phyloP scores from a whole-genome alignment of 2,888 invertebrate species.

The Sabatieria punctata region DNA sequence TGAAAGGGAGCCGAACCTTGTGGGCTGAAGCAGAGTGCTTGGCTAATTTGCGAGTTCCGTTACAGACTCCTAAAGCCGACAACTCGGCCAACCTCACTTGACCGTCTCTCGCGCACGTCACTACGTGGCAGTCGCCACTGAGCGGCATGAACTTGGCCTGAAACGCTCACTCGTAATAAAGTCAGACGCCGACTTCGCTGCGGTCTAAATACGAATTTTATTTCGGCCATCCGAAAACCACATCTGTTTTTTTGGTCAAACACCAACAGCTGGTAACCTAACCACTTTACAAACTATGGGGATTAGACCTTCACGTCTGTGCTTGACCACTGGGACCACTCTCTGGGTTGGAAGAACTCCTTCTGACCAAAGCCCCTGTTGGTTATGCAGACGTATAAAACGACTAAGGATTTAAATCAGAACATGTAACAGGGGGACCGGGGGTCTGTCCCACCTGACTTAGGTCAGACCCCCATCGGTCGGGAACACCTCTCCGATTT shows the following conservation, averaged over 20 bases:
- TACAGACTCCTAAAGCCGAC: slow-evolving; percentile 38
- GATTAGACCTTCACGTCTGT: no score
- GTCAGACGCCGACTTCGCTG: slow-evolving; percentile 1
- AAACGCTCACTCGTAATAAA: slow-evolving; percentile 10
- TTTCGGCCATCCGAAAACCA: no score
- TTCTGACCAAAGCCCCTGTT: no score
- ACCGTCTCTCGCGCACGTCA: slow-evolving; percentile 73
- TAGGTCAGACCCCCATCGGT: no score
- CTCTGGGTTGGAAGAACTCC: no score
- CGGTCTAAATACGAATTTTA: not conserved
- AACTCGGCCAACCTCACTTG: slow-evolving; percentile 51
- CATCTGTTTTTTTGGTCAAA: not conserved
- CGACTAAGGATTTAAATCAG: no score
- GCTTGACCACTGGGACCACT: no score
- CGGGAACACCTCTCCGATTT: no score
- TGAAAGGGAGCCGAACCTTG: slow-evolving; percentile 39
- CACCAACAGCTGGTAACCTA: not conserved
- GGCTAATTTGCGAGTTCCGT: slow-evolving; percentile 46
- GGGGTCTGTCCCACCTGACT: no score
- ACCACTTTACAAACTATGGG: no score
- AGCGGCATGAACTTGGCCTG: slow-evolving; percentile 64
- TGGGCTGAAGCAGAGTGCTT: slow-evolving; percentile 61
- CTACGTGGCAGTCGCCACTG: slow-evolving; percentile 59
- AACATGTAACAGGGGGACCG: no score
- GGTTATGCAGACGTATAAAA: no score